These are phyloP conservation scores for Drosophila birchii DNA, from an alignment of 2,888 invertebrate species.

Conservation along the genomic window DNA sequence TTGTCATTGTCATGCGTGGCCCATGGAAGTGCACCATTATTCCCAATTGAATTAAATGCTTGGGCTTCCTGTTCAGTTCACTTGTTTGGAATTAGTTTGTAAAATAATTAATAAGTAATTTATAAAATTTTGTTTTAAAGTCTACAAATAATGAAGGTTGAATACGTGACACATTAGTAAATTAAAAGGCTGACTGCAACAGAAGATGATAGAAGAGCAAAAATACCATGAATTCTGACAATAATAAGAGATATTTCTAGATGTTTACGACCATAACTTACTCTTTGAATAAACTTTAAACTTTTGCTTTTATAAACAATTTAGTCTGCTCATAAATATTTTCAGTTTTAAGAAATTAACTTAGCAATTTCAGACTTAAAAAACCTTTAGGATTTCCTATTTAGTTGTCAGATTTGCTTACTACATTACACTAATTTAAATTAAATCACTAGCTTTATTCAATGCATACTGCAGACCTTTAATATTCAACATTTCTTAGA, in stretches of 20 bases:
- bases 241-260: background rate
- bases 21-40: slow-evolving; percentile 1
- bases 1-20: slow-evolving; percentile 14
- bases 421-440: background rate
- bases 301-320: background rate
- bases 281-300: background rate
- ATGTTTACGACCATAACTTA: no score
- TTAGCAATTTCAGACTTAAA: background rate
- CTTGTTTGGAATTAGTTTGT: background rate
- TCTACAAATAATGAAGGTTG: background rate
- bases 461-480: background rate
- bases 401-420: background rate
- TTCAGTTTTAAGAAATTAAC: background rate
- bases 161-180: slow-evolving; percentile 52
- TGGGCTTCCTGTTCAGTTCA: background rate
- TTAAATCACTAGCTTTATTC: background rate
- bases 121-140: background rate
- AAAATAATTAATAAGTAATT: background rate
- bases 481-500: background rate
- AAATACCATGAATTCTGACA: background rate
- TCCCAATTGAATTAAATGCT: slow-evolving; percentile 29
- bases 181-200: slow-evolving; percentile 39
- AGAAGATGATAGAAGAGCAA: background rate
- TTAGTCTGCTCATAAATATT: no score
- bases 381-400: no score